Evolutionary conservation across 2,888 invertebrate genomes (phyloP).

Genomic region (Chloromyia formosa): DNA sequence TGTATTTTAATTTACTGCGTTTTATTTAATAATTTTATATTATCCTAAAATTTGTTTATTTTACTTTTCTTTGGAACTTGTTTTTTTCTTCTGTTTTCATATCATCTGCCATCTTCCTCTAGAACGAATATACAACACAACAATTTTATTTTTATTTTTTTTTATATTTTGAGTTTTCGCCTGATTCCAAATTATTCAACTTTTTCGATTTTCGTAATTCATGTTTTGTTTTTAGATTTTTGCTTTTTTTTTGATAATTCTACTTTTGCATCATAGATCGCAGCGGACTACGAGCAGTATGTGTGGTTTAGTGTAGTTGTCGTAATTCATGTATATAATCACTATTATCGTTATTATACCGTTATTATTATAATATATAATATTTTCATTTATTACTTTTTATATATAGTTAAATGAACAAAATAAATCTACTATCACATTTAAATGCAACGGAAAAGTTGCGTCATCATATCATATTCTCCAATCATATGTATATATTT

Average conservation of each 20-base stretch:
- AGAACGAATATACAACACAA: slow-evolving; percentile 41
- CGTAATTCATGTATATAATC: slow-evolving; percentile 46
- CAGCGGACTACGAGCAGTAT: not conserved
- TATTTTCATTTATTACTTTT: slow-evolving; percentile 48
- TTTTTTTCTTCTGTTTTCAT: not conserved
- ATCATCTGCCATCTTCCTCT: slow-evolving; percentile 33
- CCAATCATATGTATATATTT: slow-evolving; percentile 21
- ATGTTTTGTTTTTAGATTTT: no score
- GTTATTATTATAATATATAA: slow-evolving; percentile 51
- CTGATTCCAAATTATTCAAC: not conserved
- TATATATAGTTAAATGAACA: slow-evolving; percentile 45
- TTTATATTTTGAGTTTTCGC: slow-evolving; percentile 2
- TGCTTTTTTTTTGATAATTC: not conserved
- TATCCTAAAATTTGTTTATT: slow-evolving; percentile 28
- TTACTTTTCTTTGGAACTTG: slow-evolving; percentile 41
- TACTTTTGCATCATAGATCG: not conserved
- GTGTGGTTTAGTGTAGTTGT: slow-evolving; percentile 16
- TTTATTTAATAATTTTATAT: slow-evolving; percentile 32
- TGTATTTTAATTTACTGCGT: slow-evolving; percentile 41
- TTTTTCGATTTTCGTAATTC: no score
- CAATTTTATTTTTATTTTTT: slow-evolving; percentile 20
- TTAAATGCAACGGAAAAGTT: slow-evolving; percentile 53
- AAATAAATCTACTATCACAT: slow-evolving; percentile 53
- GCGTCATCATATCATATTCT: slow-evolving; percentile 44
- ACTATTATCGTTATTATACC: slow-evolving; percentile 50